These are phyloP conservation scores for Paramormyrops hopkinsi DNA, from an alignment of 2,797 vertebrate species.

Conservation along the genomic window DNA sequence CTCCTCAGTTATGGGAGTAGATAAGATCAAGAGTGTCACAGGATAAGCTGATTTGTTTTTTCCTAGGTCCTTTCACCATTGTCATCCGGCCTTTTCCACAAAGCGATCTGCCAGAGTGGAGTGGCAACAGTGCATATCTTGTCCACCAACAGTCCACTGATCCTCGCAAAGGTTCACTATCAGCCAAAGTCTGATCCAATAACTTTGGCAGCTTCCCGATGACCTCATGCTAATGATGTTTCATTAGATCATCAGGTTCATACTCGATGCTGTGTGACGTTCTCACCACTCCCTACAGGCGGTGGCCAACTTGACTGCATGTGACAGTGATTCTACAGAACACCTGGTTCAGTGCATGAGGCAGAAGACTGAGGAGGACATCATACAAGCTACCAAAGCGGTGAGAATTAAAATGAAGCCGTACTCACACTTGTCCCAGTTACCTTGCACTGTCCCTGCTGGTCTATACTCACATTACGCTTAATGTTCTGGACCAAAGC, in stretches of 20 bases:
- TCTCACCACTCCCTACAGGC: slow-evolving; percentile 30
- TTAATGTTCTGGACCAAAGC: neutral
- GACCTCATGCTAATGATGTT: neutral
- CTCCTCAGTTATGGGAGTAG: neutral
- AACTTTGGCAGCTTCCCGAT: neutral
- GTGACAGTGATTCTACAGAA: slow-evolving; percentile 52
- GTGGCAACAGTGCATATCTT: slow-evolving; percentile 42
- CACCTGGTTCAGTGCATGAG: slow-evolving; percentile 51
- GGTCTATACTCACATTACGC: neutral
- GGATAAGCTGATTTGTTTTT: neutral
- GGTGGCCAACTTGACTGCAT: slow-evolving; percentile 49
- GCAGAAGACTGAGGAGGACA: slow-evolving; percentile 38
- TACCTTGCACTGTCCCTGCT: neutral
- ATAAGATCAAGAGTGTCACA: neutral
- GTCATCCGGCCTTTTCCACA: slow-evolving; percentile 54
- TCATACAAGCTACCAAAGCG: slow-evolving; percentile 33
- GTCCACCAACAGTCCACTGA: slow-evolving; percentile 27
- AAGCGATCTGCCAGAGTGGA: slow-evolving; percentile 63
- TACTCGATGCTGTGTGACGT: neutral
- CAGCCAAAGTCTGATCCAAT: neutral
- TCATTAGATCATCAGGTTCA: neutral
- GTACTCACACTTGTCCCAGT: neutral
- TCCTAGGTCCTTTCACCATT: slow-evolving; percentile 60
- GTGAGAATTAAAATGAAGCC: neutral
- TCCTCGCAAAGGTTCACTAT: slow-evolving; percentile 37